Percentiles rank a stretch among this genome's conserved stretches.
Conservation (phyloP, 2,113 vertebrate genomes). For the Leptobrachium leishanense region DNA sequence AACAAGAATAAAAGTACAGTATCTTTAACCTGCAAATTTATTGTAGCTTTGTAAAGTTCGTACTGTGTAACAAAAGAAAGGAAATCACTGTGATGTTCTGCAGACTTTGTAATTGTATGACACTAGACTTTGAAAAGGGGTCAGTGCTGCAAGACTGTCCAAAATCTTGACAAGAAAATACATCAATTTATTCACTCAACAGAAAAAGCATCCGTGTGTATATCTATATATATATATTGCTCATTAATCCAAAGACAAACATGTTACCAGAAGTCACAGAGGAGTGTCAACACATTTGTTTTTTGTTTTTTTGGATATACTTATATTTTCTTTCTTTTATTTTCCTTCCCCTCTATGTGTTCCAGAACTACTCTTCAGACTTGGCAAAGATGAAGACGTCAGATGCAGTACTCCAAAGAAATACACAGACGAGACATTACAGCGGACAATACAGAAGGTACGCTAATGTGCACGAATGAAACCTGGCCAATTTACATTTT, state of each 20-base stretch:
- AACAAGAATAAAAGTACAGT: constrained; percentile 67
- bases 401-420: constrained; percentile 74
- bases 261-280: constrained; percentile 59
- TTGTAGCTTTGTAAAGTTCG: constrained; percentile 72
- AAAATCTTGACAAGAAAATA: constrained; percentile 68
- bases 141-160: constrained; percentile 61
- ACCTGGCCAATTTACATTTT: not conserved
- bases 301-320: not conserved
- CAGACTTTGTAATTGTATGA: constrained; percentile 67
- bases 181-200: constrained; percentile 70
- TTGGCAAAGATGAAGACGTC: constrained; percentile 68
- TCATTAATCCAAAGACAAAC: constrained; percentile 59
- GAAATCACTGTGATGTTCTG: constrained; percentile 60
- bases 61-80: constrained; percentile 53
- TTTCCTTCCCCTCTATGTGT: not conserved
- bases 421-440: constrained; percentile 67
- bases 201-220: constrained; percentile 59
- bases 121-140: constrained; percentile 63
- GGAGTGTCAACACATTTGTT: constrained; percentile 65
- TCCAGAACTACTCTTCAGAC: constrained; percentile 68
- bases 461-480: not conserved
- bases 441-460: constrained; percentile 83
- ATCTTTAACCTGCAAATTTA: constrained; percentile 73
- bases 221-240: constrained; percentile 9
- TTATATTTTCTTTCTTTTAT: not conserved